phyloP scores from a whole-genome alignment of 2,888 invertebrate species.

The Tribolium freemani region DNA sequence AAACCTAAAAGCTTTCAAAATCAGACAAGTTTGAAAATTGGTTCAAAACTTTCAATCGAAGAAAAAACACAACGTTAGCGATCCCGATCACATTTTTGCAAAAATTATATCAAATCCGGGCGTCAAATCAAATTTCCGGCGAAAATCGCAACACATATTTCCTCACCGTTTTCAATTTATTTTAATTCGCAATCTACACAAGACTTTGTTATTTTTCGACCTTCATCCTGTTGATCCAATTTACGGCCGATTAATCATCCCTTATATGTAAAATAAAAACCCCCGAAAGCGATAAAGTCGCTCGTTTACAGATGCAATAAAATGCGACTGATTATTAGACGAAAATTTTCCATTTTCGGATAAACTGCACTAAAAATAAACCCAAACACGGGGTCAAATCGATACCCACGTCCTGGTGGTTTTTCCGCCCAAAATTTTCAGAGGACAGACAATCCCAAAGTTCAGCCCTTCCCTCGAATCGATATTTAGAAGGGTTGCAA shows the following conservation, averaged over 20 bases:
- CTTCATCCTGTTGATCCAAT: background rate
- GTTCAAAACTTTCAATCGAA: no score
- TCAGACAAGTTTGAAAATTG: no score
- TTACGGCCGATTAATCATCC: background rate
- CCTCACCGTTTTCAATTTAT: conserved; percentile 2
- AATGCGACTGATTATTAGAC: no score
- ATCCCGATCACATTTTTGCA: background rate
- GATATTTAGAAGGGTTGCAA: background rate
- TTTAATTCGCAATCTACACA: conserved; percentile 16
- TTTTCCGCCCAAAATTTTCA: background rate
- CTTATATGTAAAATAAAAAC: background rate
- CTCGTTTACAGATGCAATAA: background rate
- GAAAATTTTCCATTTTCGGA: no score
- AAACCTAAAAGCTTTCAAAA: no score
- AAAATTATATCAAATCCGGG: conserved; percentile 6
- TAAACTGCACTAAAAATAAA: background rate
- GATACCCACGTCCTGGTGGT: background rate
- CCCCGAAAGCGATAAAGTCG: background rate
- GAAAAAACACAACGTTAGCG: no score
- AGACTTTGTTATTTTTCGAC: background rate
- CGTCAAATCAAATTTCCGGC: conserved; percentile 24
- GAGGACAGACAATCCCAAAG: background rate
- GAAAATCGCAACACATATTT: conserved; percentile 24
- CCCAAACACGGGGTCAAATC: background rate
- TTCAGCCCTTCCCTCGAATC: background rate